Evolutionary conservation across 2,888 invertebrate genomes (phyloP), one percentile per base, ranked within the genome.

Genomic region (Eupelmus urozonus): DNA sequence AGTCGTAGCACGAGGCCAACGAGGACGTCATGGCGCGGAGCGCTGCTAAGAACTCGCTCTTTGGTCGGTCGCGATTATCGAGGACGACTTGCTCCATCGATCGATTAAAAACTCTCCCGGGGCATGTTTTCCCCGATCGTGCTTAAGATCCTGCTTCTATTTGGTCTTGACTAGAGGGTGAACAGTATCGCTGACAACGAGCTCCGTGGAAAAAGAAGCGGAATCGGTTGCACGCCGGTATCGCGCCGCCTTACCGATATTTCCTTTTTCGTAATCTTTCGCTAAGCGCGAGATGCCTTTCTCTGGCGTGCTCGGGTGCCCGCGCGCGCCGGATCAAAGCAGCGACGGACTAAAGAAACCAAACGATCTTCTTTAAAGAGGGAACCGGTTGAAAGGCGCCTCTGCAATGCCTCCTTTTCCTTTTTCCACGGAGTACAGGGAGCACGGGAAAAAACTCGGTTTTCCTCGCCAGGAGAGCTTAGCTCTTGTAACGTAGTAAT

Each of bases 301-400:
- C 55, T 63, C 55, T 20, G 55, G 13, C 71, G 13, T 25, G 71
- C 34, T 45, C 23, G 34, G 5, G 51, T n/a, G 13, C 25, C 57
- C 57, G 55, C 27, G 34, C 29, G 18, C n/a, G 49, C 40, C 13
- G 40, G 42, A 55, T 42, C 42, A 42, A 55, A 57, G 25, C 9
- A 34, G 34, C 34, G 9, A 5, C 5, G 9, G 34, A 34, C 3
- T 34, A 5, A 65, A 49, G 74, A 66, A 66, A 25, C 66, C n/a
- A 9, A 72, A 18, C 65, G 29, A 73, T 73, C 63, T 66, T 71
- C 51, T 49, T 5, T 18, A 40, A 29, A 13, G 9, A 29, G 63
- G 63, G 59, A 80, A 80, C 73, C 76, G 76, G 76, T 79, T 76
- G 59, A 69, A 62, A 76, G 73, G 67, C 81, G 80, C 71, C 76